Conservation (phyloP, 2,797 vertebrate genomes). For the Helostoma temminkii region DNA sequence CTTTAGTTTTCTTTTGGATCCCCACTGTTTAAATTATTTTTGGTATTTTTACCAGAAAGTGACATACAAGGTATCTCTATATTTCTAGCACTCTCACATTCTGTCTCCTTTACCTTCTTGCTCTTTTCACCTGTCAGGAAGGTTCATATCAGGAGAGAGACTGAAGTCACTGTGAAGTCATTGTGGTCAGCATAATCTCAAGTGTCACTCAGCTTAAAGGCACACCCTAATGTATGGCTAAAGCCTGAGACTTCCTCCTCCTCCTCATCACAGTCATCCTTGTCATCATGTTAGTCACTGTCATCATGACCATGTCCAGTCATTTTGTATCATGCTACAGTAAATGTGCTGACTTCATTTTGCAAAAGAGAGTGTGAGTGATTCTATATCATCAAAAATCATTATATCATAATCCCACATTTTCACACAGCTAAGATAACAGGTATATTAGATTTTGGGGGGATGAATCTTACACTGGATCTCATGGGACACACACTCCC, state of each 20-base stretch:
- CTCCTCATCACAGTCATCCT: slow-evolving; percentile 46
- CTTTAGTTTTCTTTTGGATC: slow-evolving; percentile 5
- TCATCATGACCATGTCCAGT: slow-evolving; percentile 44
- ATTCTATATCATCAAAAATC: background rate
- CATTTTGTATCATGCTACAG: slow-evolving; percentile 13
- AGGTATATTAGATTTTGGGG: background rate
- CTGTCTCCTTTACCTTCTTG: slow-evolving; percentile 12
- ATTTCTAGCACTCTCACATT: slow-evolving; percentile 2
- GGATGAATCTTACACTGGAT: background rate
- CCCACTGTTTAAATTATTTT: slow-evolving; percentile 25
- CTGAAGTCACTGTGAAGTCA: slow-evolving; percentile 28
- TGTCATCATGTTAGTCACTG: slow-evolving; percentile 41
- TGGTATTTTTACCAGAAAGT: slow-evolving; percentile 14
- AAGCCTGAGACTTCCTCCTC: slow-evolving; percentile 34
- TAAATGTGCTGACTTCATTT: slow-evolving; percentile 54
- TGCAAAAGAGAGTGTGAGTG: slow-evolving; percentile 5
- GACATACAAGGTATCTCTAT: background rate
- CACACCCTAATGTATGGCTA: slow-evolving; percentile 35
- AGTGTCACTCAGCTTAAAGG: slow-evolving; percentile 71
- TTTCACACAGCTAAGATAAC: background rate
- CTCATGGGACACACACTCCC: background rate
- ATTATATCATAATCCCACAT: background rate
- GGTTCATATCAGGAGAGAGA: slow-evolving; percentile 57
- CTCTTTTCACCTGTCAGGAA: slow-evolving; percentile 46
- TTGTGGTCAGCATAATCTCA: slow-evolving; percentile 65